Base-by-base conservation (phyloP, 2,113 vertebrate species). In the Ammodytes marinus region DNA sequence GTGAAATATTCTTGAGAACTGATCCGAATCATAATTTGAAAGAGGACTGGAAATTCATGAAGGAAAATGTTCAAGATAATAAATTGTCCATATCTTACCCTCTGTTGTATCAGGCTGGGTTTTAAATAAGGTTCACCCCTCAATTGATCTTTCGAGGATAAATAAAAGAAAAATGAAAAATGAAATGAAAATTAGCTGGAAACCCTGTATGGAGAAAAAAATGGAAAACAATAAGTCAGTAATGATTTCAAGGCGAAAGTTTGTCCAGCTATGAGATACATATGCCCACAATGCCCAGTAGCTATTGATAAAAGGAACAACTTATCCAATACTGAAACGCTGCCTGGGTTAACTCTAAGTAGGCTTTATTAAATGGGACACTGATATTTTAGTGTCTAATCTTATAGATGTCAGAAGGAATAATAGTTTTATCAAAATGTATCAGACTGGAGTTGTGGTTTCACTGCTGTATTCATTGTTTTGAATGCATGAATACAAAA, bases 11-110 rank as follows among this genome's bases (percentile, higher is more conserved):
- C 59, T 53, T 8, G 6, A 39, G 66, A 46, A 78, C 59, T 70
- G 76, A 68, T 17, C 74, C 2, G 19, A 84, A 91, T 86, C 74
- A 61, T 84, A 73, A 84, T 75, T 46, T 65, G 45, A 65, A 84
- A 80, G 17, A 80, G 39, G 58, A 3, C 8, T 57, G 37, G 17
- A 77, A 68, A 77, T 55, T 61, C 65, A 57, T 63, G 35, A 84
- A 64, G 59, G 50, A 68, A 87, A 77, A 67, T 69, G 45, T 84
- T 68, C 5, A 2, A 65, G 14, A 69, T 86, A 74, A 81, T 80
- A 71, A 17, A 6, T 69, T 74, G 39, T 71, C 74, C 43, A 78
- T 46, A 74, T 79, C 82, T 78, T 77, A 66, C 58, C 43, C 70
- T 70, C 46, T 66, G 27, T 77, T 75, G 47, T 63, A 72, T 70